Base-by-base conservation (phyloP, 2,888 invertebrate genomes). In the Heliconius ethilla region DNA sequence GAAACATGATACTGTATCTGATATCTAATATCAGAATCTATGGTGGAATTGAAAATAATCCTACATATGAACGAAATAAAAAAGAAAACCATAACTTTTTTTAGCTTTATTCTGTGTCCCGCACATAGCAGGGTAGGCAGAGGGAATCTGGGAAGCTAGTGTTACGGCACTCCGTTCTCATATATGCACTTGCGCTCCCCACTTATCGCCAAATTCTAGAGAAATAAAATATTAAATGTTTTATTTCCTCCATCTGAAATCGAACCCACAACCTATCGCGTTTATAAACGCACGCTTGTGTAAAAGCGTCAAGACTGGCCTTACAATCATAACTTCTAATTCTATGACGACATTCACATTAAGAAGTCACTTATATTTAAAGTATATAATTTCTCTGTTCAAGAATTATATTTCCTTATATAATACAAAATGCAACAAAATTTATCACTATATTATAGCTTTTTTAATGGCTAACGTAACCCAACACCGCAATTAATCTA, bases 1-100 rank as follows among this genome's bases (percentile, higher is more conserved):
- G 55, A 29, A 15, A 55, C 69, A 9, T 40, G 69, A 69, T 69
- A 40, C 9, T 25, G 69, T 69, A 69, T 40, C 69, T 69, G 69
- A 33, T 72, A 72, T 59, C 4, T 22, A 27, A 29, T 59, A 55
- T 72, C 29, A 13, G 59, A 33, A 13, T 72, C 7, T n/a, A 51
- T 29, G 33, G 11, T 29, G 55, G 70, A 22, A 27, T 55, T 29
- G 29, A 22, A 27, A 18, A 55, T 70, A 29, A 70, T 55, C 70
- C 29, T 29, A 22, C 25, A 25, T 55, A 70, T 63, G 5, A 27
- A 27, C 6, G 15, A 27, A 63, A 15, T 63, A 2, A 25, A 15
- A 27, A 27, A 63, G 5, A 55, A 51, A 51, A 11, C 40, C 18
- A 55, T 18, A 59, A 3, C 55, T 10, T 59, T 22, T n/a, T 51